These are phyloP conservation scores for Pachycephala philippinensis DNA, from an alignment of 2,113 vertebrate species.

Conservation along the genomic window DNA sequence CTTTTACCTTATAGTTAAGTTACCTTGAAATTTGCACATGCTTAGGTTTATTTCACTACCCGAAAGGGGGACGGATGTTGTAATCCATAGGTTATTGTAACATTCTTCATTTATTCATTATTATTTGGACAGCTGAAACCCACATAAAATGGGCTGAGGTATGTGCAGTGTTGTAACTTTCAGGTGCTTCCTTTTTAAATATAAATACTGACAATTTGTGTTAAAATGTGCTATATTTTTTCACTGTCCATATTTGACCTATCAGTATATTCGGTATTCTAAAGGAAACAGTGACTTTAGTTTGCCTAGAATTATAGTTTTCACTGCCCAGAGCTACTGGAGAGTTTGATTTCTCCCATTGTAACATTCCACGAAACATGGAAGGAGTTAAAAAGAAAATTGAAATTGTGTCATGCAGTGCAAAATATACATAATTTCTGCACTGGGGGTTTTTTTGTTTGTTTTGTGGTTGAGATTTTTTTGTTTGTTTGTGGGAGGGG, in stretches of 20 bases:
- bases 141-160: background rate
- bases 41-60: background rate
- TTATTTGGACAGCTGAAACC: background rate
- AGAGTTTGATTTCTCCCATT: background rate
- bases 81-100: background rate
- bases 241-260: background rate
- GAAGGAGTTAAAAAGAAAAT: background rate
- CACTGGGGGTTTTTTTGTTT: fast-evolving
- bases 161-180: background rate
- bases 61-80: background rate
- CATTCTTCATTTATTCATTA: background rate
- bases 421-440: background rate
- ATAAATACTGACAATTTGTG: background rate
- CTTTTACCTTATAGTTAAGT: background rate
- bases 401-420: background rate
- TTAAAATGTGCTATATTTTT: background rate
- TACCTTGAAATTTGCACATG: background rate
- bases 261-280: background rate
- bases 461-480: background rate
- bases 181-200: background rate
- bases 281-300: background rate
- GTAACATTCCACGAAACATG: background rate
- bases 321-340: background rate
- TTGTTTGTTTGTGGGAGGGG: fast-evolving
- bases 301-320: background rate